These are phyloP conservation scores for Pogonognathellus flavescens DNA, from an alignment of 1,140 invertebrate genomes.

Conservation along the genomic window DNA sequence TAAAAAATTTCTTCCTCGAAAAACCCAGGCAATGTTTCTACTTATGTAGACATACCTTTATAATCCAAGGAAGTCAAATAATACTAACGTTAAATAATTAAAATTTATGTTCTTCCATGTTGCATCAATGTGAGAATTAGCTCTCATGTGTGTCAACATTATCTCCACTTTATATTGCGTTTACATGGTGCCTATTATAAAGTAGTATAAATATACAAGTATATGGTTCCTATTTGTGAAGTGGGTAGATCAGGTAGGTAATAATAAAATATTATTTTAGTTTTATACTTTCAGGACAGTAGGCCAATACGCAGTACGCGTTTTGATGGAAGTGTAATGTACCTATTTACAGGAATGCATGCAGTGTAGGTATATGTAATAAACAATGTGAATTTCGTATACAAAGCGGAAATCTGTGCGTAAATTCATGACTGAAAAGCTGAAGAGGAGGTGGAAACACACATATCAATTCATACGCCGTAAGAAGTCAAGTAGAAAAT, in stretches of 20 bases:
- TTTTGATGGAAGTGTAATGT: slow-evolving; percentile 3
- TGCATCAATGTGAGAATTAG: too few species aligned
- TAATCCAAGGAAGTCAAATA: too few species aligned
- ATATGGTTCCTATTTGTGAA: too few species aligned
- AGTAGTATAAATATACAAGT: too few species aligned
- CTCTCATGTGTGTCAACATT: too few species aligned
- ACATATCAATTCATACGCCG: slow-evolving; percentile 31
- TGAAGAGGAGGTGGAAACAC: slow-evolving; percentile 24
- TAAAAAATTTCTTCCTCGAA: neutral
- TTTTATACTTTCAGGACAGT: too few species aligned
- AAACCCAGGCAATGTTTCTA: neutral
- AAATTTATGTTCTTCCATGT: too few species aligned
- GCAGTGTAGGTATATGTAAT: slow-evolving; percentile 23
- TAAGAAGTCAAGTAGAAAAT: neutral
- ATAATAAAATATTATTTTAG: too few species aligned
- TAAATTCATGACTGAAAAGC: slow-evolving; percentile 23
- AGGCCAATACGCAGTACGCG: neutral
- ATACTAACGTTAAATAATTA: too few species aligned
- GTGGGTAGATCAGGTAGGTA: too few species aligned
- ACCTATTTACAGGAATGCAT: neutral
- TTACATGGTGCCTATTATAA: too few species aligned
- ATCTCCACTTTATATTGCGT: too few species aligned
- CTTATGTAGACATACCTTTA: neutral
- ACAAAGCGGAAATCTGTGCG: slow-evolving; percentile 31
- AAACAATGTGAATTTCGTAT: slow-evolving; percentile 31